Conservation (phyloP, 1,140 invertebrate species). For the Platyscapa corneri region DNA sequence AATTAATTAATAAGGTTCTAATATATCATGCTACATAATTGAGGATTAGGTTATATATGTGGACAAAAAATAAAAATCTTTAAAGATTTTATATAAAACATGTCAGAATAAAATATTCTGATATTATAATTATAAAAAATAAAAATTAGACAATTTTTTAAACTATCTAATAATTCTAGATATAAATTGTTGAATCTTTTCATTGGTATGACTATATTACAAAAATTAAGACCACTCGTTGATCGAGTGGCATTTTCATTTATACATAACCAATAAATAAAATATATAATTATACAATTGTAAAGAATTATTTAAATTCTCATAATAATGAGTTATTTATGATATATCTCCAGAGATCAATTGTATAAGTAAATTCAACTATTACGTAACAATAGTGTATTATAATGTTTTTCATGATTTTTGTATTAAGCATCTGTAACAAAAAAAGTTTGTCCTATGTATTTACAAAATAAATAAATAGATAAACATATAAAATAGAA, state of each 20-base stretch:
- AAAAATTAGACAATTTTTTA: constrained; percentile 7
- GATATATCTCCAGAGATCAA: constrained; percentile 12
- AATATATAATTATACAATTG: constrained; percentile 32
- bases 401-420: constrained; percentile 49
- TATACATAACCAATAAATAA: constrained; percentile 46
- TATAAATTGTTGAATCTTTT: not conserved
- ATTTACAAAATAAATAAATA: constrained; percentile 52
- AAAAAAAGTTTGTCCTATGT: constrained; percentile 49
- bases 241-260: constrained; percentile 46
- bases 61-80: not conserved
- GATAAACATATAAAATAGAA: constrained; percentile 44
- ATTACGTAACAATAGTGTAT: constrained; percentile 20
- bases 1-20: not conserved
- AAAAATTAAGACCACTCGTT: constrained; percentile 42
- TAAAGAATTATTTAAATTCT: constrained; percentile 23
- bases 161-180: constrained; percentile 4
- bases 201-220: constrained; percentile 29
- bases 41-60: not conserved
- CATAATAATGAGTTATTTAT: constrained; percentile 15
- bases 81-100: not conserved
- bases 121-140: not conserved
- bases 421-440: constrained; percentile 51
- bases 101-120: not conserved
- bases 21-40: not conserved
- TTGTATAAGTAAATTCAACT: constrained; percentile 41